phyloP scores from a whole-genome alignment of 1,140 invertebrate species.

The Chrysoperla carnea region DNA sequence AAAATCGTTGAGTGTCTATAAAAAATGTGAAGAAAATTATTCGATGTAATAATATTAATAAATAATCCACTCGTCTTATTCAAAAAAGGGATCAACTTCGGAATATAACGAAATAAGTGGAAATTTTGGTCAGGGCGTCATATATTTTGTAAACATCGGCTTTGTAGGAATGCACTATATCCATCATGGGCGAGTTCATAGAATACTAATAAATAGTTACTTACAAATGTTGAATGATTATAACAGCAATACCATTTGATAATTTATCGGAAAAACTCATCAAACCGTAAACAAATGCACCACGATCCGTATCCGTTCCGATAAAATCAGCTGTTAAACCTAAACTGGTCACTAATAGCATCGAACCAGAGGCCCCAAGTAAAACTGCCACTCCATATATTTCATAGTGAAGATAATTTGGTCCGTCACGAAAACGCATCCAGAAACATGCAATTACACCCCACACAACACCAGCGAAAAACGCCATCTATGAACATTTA shows the following conservation, averaged over 20 bases:
- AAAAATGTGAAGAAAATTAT: not conserved
- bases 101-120: not conserved
- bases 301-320: slow-evolving; percentile 64
- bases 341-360: slow-evolving; percentile 77
- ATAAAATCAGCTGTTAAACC: slow-evolving; percentile 83
- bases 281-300: slow-evolving; percentile 89
- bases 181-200: too few species aligned
- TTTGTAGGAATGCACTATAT: too few species aligned
- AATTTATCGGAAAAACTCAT: slow-evolving; percentile 95
- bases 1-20: not conserved
- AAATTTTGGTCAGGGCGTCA: too few species aligned
- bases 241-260: slow-evolving; percentile 68
- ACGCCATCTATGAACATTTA: slow-evolving; percentile 32
- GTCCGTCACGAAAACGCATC: slow-evolving; percentile 42
- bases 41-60: not conserved
- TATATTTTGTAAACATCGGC: too few species aligned
- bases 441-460: slow-evolving; percentile 45
- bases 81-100: not conserved
- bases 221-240: slow-evolving; percentile 56
- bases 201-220: slow-evolving; percentile 13
- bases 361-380: slow-evolving; percentile 61
- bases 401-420: slow-evolving; percentile 36
- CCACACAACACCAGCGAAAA: slow-evolving; percentile 44
- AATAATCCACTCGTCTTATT: not conserved
- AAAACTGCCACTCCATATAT: slow-evolving; percentile 59